Conservation (phyloP, 2,888 invertebrate species). For the Seira sanloemensis region DNA sequence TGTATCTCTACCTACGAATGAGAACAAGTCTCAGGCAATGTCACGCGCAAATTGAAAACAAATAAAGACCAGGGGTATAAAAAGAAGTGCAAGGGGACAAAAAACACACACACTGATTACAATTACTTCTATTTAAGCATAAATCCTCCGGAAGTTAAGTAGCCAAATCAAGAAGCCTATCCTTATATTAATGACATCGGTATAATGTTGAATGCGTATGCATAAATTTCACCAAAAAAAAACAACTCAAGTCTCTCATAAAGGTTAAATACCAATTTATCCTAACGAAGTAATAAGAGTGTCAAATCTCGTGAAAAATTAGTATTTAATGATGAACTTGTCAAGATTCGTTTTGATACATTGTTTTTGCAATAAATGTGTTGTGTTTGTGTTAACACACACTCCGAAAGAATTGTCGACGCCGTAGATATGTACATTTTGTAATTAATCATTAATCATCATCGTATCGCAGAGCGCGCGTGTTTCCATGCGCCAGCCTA, state of each 20-base stretch:
- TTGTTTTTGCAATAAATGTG: conserved; percentile 42
- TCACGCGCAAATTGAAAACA: background rate
- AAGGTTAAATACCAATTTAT: background rate
- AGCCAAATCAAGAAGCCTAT: background rate
- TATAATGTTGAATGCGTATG: background rate
- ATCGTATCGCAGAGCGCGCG: conserved; percentile 7
- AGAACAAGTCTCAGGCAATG: background rate
- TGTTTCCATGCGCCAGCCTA: conserved; percentile 24
- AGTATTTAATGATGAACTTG: conserved; percentile 54
- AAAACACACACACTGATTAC: background rate
- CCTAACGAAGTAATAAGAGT: conserved; percentile 25
- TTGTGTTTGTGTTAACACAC: conserved; percentile 33
- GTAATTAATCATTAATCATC: conserved; percentile 57
- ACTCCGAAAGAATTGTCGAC: background rate
- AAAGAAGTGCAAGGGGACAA: background rate
- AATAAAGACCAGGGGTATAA: background rate
- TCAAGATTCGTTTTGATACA: conserved; percentile 43
- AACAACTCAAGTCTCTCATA: background rate
- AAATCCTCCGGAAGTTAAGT: conserved; percentile 39
- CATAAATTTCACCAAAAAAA: background rate
- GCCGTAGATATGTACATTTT: conserved; percentile 2
- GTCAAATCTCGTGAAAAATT: conserved; percentile 17
- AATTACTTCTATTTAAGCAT: background rate
- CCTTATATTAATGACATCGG: background rate
- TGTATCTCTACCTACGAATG: background rate